Percentiles rank a stretch among this genome's conserved stretches.
Conservation (phyloP, 2,797 vertebrate species). For the Enteromius argenteus region DNA sequence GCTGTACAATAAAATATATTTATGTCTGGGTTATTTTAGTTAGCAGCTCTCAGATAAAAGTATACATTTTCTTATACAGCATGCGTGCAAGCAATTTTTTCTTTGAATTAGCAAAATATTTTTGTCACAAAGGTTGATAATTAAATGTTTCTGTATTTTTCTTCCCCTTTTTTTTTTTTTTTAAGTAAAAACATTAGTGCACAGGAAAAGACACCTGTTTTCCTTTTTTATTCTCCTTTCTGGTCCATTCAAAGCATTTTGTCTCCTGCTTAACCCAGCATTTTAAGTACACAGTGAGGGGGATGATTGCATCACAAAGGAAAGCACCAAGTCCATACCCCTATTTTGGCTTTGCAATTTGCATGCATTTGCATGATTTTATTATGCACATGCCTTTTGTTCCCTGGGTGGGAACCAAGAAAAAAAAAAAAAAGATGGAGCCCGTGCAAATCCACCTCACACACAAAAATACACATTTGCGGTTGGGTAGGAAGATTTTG, state of each 20-base stretch:
- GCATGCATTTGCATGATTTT: constrained; percentile 78
- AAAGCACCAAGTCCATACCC: constrained; percentile 53
- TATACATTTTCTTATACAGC: not conserved
- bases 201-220: constrained; percentile 51
- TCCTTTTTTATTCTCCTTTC: constrained; percentile 39
- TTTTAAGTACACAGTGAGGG: constrained; percentile 59
- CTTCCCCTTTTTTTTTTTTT: not conserved
- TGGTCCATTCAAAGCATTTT: constrained; percentile 49
- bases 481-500: not conserved
- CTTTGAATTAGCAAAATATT: not conserved
- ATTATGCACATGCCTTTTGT: constrained; percentile 79
- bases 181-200: constrained; percentile 19
- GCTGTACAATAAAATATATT: not conserved
- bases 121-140: not conserved
- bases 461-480: constrained; percentile 7
- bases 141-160: not conserved
- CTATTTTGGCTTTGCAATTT: constrained; percentile 71
- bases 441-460: constrained; percentile 54
- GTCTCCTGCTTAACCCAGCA: constrained; percentile 55
- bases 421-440: constrained; percentile 64
- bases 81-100: not conserved
- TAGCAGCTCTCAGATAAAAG: not conserved
- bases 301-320: constrained; percentile 55
- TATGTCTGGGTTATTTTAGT: not conserved
- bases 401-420: constrained; percentile 68